Evolutionary conservation across 2,888 invertebrate species (phyloP).

Genomic region (Apomyelois bistriatella): DNA sequence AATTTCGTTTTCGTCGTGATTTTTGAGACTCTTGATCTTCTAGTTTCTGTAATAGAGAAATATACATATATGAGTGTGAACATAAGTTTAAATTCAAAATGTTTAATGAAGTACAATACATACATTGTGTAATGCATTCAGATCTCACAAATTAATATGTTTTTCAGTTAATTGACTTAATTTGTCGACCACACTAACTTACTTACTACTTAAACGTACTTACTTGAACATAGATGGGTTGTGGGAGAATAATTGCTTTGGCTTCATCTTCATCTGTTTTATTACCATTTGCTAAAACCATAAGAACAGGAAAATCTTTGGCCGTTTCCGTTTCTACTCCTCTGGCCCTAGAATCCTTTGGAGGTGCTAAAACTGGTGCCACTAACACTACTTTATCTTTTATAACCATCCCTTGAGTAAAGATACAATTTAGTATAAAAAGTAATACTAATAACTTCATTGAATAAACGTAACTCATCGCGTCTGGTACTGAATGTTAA

Average conservation of each 20-base stretch:
- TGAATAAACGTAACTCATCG: constrained; percentile 39
- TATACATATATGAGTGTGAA: too few relatives aligned
- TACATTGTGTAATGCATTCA: not conserved
- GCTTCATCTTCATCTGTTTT: constrained; percentile 16
- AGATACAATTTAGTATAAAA: constrained; percentile 13
- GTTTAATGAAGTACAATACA: not conserved
- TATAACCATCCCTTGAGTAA: constrained; percentile 17
- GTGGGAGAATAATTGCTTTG: constrained; percentile 22
- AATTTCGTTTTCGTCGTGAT: constrained; percentile 20
- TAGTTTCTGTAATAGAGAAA: constrained; percentile 39
- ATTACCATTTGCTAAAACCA: constrained; percentile 41
- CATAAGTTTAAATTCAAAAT: too few relatives aligned
- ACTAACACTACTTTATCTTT: constrained; percentile 36
- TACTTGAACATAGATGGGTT: constrained; percentile 61
- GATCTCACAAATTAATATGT: not conserved
- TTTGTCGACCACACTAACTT: too few relatives aligned
- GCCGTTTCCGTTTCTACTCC: constrained; percentile 42
- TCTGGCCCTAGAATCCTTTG: constrained; percentile 35
- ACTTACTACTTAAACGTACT: constrained; percentile 29
- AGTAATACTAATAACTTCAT: constrained; percentile 13
- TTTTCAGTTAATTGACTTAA: too few relatives aligned
- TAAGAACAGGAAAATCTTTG: constrained; percentile 61
- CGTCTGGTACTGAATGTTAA: constrained; percentile 41
- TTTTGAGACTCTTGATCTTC: constrained; percentile 30
- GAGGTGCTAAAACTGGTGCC: constrained; percentile 52